These are phyloP conservation scores for Mionectes olivaceus DNA, from an alignment of 2,797 vertebrate species.

Conservation along the genomic window DNA sequence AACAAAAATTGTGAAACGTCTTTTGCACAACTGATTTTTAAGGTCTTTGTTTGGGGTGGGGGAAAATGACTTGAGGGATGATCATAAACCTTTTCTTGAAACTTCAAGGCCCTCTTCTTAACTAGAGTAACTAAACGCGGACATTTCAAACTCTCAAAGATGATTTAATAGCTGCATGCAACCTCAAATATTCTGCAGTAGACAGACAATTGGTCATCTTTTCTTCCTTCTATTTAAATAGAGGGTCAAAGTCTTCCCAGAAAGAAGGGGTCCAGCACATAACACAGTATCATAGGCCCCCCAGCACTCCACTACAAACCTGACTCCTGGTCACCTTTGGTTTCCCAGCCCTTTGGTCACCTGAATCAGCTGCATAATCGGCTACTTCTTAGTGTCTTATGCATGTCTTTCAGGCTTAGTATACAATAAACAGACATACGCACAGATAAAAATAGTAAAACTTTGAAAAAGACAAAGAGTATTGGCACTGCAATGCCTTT, in stretches of 20 bases:
- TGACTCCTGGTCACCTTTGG: not conserved
- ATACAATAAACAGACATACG: not conserved
- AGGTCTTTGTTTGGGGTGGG: not conserved
- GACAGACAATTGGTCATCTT: not conserved
- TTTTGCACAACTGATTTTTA: not conserved
- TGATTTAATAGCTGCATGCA: not conserved
- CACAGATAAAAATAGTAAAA: not conserved
- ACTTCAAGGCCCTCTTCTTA: not conserved
- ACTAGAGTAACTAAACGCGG: not conserved
- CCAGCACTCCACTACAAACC: not conserved
- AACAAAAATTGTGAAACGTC: not conserved
- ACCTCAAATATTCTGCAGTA: not conserved
- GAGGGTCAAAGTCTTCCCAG: not conserved
- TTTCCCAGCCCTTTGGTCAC: not conserved
- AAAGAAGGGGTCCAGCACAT: not conserved
- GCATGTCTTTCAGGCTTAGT: not conserved
- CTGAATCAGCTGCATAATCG: not conserved
- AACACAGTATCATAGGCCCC: fast-evolving
- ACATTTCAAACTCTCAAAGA: not conserved
- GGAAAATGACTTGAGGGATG: not conserved
- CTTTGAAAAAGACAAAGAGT: not conserved
- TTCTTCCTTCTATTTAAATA: not conserved
- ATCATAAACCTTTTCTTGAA: not conserved
- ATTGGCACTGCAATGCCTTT: not conserved
- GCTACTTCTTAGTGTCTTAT: not conserved